These are phyloP conservation scores for Cremastinae sp. DNA, from an alignment of 2,888 invertebrate genomes.

Conservation along the genomic window DNA sequence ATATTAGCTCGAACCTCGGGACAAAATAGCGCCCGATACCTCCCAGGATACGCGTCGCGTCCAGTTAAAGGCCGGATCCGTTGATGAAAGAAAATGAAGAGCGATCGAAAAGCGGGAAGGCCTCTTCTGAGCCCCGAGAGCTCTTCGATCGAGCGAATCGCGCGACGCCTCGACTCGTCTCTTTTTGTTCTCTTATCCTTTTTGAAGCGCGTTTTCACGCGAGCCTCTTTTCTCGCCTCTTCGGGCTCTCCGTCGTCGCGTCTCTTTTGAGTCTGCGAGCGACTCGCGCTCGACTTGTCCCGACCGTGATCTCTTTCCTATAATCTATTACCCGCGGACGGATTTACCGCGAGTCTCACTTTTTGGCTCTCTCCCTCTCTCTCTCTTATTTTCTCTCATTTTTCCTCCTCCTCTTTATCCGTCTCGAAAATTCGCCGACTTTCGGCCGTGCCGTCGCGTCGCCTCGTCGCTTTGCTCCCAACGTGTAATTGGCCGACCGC, in stretches of 20 bases:
- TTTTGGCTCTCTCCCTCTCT: slow-evolving; percentile 23
- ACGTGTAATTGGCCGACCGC: slow-evolving; percentile 78
- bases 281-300: slow-evolving; percentile 28
- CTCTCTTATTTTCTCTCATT: too few relatives aligned
- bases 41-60: slow-evolving; percentile 29
- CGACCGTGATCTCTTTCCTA: slow-evolving; percentile 36
- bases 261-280: slow-evolving; percentile 31
- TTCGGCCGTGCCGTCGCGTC: slow-evolving; percentile 42
- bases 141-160: slow-evolving; percentile 41
- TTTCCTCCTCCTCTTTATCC: slow-evolving; percentile 34
- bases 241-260: slow-evolving; percentile 50
- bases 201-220: slow-evolving; percentile 23
- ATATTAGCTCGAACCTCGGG: slow-evolving; percentile 20
- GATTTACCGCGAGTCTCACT: background rate
- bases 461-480: slow-evolving; percentile 65
- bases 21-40: slow-evolving; percentile 14
- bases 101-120: slow-evolving; percentile 28
- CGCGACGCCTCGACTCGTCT: slow-evolving; percentile 25
- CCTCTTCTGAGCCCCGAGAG: background rate
- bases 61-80: slow-evolving; percentile 39
- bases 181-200: slow-evolving; percentile 18
- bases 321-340: slow-evolving; percentile 22
- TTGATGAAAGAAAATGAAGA: slow-evolving; percentile 37
- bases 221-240: slow-evolving; percentile 10
- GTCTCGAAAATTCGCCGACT: slow-evolving; percentile 55